Conservation (phyloP, 1,140 invertebrate species). For the Caligus rogercresseyi region DNA sequence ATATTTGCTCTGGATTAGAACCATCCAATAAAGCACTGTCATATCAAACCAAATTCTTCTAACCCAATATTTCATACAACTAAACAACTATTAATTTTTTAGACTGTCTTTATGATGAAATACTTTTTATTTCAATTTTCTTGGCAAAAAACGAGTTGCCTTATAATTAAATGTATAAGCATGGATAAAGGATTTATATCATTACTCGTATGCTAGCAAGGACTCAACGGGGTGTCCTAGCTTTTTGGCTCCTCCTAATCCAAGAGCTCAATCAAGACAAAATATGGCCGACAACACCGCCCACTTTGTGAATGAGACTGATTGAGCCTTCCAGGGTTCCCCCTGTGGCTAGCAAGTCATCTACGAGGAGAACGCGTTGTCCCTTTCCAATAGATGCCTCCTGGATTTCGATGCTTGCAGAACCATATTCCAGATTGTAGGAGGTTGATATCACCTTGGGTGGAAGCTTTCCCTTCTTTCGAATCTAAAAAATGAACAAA, state of each 20-base stretch:
- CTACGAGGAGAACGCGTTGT: conserved; percentile 22
- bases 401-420: conserved; percentile 23
- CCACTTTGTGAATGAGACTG: conserved; percentile 21
- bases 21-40: too few relatives aligned
- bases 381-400: conserved; percentile 14
- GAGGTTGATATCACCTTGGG: background rate
- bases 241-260: background rate
- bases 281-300: background rate
- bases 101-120: too few relatives aligned
- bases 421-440: conserved; percentile 16
- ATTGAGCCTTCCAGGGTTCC: conserved; percentile 22
- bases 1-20: too few relatives aligned
- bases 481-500: background rate
- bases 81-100: too few relatives aligned
- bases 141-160: too few relatives aligned
- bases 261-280: conserved; percentile 9
- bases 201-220: background rate
- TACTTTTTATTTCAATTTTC: too few relatives aligned
- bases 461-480: conserved; percentile 18
- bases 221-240: background rate
- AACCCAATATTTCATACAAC: too few relatives aligned
- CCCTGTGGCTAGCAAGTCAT: conserved; percentile 25
- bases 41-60: too few relatives aligned
- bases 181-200: too few relatives aligned
- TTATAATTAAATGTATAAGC: too few relatives aligned